Evolutionary conservation across 2,113 vertebrate species (phyloP).

Genomic region (Apaloderma vittatum): DNA sequence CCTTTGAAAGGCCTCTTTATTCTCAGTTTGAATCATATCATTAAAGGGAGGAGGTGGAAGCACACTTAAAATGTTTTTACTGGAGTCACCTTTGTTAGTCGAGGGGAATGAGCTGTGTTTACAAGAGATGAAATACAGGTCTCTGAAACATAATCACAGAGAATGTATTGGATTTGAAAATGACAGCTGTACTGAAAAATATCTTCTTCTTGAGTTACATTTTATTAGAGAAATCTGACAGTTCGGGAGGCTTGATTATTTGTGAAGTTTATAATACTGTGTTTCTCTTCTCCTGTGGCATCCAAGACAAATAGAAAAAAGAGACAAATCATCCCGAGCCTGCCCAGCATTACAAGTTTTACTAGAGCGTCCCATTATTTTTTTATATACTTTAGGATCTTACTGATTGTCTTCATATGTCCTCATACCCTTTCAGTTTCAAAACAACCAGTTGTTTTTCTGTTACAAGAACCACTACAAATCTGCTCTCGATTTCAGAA

Average conservation of each 20-base stretch:
- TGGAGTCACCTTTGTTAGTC: background rate
- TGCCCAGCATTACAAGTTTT: background rate
- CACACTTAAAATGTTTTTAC: background rate
- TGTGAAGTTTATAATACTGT: background rate
- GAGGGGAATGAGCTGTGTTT: slow-evolving; percentile 5
- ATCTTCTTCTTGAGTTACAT: background rate
- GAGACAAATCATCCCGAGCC: background rate
- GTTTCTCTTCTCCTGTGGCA: background rate
- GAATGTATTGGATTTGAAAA: slow-evolving; percentile 5
- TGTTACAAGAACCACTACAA: background rate
- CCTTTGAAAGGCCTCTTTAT: slow-evolving; percentile 46
- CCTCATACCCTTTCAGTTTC: background rate
- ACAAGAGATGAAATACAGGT: background rate
- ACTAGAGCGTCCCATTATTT: background rate
- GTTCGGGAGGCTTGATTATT: background rate
- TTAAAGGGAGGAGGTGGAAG: background rate
- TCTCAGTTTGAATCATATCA: slow-evolving; percentile 9
- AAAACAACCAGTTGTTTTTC: background rate
- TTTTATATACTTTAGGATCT: background rate
- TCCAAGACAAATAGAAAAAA: background rate
- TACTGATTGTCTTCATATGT: background rate
- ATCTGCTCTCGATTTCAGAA: background rate
- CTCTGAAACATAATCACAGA: slow-evolving; percentile 2
- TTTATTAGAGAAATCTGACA: background rate
- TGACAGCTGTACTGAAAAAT: background rate